These are phyloP conservation scores for Nannoperca australis DNA, from an alignment of 2,797 vertebrate genomes.

Conservation along the genomic window DNA sequence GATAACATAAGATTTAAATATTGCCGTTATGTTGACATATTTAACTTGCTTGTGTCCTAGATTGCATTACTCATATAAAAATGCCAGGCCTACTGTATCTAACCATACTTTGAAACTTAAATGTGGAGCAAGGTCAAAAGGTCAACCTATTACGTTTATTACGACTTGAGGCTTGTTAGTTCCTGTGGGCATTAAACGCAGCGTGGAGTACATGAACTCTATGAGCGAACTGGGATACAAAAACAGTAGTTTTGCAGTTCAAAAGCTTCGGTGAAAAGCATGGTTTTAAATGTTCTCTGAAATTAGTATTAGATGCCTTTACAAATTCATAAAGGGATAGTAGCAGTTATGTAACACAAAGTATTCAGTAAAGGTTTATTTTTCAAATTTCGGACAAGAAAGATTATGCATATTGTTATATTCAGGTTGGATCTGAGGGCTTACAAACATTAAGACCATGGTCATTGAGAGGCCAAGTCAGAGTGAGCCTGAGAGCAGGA, in stretches of 20 bases:
- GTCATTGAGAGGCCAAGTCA: constrained; percentile 16
- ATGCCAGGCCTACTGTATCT: background rate
- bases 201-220: background rate
- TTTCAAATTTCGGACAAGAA: background rate
- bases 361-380: background rate
- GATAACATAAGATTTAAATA: background rate
- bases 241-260: background rate
- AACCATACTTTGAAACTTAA: background rate
- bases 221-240: background rate
- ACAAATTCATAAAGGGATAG: background rate
- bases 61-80: background rate
- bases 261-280: background rate
- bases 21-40: background rate
- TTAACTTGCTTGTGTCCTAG: constrained; percentile 6
- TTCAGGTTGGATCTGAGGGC: background rate
- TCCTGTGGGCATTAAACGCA: background rate
- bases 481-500: background rate
- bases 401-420: background rate
- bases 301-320: background rate
- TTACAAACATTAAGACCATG: constrained; percentile 6
- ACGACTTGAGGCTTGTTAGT: background rate
- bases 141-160: background rate
- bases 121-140: constrained; percentile 14
- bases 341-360: background rate
- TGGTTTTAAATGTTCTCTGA: background rate